Percentiles rank a stretch among this genome's conserved stretches.
phyloP scores from a whole-genome alignment of 2,888 invertebrate genomes.

The Caradrina clavipalpis region DNA sequence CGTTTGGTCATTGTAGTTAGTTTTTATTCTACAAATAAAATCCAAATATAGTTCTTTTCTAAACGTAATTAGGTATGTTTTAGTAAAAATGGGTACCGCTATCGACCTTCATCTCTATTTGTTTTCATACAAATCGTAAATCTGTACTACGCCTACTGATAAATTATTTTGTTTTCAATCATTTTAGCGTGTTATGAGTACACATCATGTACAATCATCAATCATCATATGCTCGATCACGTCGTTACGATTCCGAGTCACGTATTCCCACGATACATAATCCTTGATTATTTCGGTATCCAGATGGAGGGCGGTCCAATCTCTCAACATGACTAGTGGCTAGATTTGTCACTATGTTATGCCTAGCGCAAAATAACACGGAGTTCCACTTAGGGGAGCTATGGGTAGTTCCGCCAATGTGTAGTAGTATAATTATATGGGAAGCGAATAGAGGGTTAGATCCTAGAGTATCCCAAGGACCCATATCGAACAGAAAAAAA shows the following conservation, averaged over 20 bases:
- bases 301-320: conserved; percentile 21
- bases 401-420: not conserved
- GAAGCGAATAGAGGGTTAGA: not conserved
- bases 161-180: conserved; percentile 20
- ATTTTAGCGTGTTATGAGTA: conserved; percentile 13
- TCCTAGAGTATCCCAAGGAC: not conserved
- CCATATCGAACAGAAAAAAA: too few species aligned
- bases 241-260: conserved; percentile 22
- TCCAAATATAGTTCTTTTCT: too few species aligned
- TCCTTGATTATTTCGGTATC: conserved; percentile 41
- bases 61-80: not conserved
- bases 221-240: conserved; percentile 25
- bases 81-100: not conserved
- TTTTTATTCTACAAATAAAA: not conserved
- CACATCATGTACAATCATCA: conserved; percentile 27
- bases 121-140: not conserved
- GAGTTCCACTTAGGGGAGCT: conserved; percentile 12
- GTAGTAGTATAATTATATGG: not conserved
- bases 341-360: conserved; percentile 13
- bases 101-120: not conserved
- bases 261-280: conserved; percentile 30
- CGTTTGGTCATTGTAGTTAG: not conserved
- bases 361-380: conserved; percentile 28
- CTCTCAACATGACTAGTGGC: conserved; percentile 21
- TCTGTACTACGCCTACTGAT: not conserved